Percentiles rank a stretch among this genome's conserved stretches.
Conservation (phyloP, 2,797 vertebrate species). For the Melanotaenia maccullochi region DNA sequence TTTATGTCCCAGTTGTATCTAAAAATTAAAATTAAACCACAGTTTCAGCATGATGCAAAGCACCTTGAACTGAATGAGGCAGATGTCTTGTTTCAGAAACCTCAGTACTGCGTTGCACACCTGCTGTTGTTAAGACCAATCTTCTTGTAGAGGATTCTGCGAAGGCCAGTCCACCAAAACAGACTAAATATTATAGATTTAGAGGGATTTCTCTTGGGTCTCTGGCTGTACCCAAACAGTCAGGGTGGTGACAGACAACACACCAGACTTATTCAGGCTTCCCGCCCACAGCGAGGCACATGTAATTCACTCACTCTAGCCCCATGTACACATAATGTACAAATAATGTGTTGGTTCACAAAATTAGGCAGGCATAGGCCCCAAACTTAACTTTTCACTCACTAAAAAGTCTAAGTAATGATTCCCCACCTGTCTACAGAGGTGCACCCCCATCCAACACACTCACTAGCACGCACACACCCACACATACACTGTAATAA, state of each 20-base stretch:
- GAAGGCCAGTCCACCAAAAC: slow-evolving; percentile 39
- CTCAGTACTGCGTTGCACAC: slow-evolving; percentile 1
- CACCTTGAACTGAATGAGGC: background rate
- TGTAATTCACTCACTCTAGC: slow-evolving; percentile 42
- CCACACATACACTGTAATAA: slow-evolving; percentile 69
- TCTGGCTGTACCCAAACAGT: slow-evolving; percentile 50
- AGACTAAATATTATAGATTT: slow-evolving; percentile 46
- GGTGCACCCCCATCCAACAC: slow-evolving; percentile 52
- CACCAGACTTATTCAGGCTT: slow-evolving; percentile 55
- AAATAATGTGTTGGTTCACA: slow-evolving; percentile 8
- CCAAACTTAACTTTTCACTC: slow-evolving; percentile 27
- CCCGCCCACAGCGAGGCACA: slow-evolving; percentile 37
- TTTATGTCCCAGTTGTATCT: background rate
- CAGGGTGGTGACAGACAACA: slow-evolving; percentile 65
- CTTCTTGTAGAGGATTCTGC: slow-evolving; percentile 20
- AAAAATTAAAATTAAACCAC: background rate
- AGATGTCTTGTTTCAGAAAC: slow-evolving; percentile 10
- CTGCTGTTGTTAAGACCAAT: slow-evolving; percentile 9
- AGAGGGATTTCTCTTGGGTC: slow-evolving; percentile 38
- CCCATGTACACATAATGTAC: slow-evolving; percentile 16
- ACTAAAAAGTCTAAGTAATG: slow-evolving; percentile 22
- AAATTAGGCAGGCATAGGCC: slow-evolving; percentile 3
- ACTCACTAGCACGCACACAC: slow-evolving; percentile 40
- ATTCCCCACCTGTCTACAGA: slow-evolving; percentile 63
- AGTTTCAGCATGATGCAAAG: background rate